phyloP scores from a whole-genome alignment of 1,140 invertebrate genomes.

The Papilio polyxenes region DNA sequence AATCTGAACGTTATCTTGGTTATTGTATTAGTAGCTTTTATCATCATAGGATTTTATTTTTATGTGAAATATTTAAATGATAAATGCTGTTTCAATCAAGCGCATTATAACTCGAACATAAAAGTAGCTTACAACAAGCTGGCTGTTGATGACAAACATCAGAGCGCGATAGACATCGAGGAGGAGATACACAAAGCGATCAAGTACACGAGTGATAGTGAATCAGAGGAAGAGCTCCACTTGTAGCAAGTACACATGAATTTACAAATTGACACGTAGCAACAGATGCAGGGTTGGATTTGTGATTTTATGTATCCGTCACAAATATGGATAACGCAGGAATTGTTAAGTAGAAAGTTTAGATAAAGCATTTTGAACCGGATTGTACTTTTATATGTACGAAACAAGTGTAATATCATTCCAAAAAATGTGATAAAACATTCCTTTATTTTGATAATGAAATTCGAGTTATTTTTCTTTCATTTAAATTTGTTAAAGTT shows the following conservation, averaged over 20 bases:
- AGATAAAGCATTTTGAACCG: neutral
- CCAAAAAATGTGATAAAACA: slow-evolving; percentile 39
- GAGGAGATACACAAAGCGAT: slow-evolving; percentile 73
- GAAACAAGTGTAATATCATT: neutral
- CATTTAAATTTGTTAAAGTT: neutral
- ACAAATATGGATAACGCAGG: slow-evolving; percentile 7
- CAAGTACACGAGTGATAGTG: slow-evolving; percentile 67
- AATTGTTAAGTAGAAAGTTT: slow-evolving; percentile 11
- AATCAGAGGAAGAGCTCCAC: slow-evolving; percentile 71
- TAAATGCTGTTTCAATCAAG: slow-evolving; percentile 18
- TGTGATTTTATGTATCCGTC: slow-evolving; percentile 28
- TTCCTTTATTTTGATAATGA: slow-evolving; percentile 33
- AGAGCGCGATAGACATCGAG: slow-evolving; percentile 71
- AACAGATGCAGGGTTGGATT: slow-evolving; percentile 34
- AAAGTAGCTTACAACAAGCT: slow-evolving; percentile 71
- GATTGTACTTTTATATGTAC: neutral
- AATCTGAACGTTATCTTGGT: slow-evolving; percentile 62
- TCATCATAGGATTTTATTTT: slow-evolving; percentile 55
- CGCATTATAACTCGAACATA: slow-evolving; percentile 63
- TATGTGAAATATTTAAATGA: neutral
- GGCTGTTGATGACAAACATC: slow-evolving; percentile 68
- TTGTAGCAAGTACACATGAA: slow-evolving; percentile 57
- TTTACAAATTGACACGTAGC: slow-evolving; percentile 14
- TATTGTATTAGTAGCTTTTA: slow-evolving; percentile 54
- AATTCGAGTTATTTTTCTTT: slow-evolving; percentile 5